Conservation (phyloP, 2,888 invertebrate species). For the Stenodera caucasica region DNA sequence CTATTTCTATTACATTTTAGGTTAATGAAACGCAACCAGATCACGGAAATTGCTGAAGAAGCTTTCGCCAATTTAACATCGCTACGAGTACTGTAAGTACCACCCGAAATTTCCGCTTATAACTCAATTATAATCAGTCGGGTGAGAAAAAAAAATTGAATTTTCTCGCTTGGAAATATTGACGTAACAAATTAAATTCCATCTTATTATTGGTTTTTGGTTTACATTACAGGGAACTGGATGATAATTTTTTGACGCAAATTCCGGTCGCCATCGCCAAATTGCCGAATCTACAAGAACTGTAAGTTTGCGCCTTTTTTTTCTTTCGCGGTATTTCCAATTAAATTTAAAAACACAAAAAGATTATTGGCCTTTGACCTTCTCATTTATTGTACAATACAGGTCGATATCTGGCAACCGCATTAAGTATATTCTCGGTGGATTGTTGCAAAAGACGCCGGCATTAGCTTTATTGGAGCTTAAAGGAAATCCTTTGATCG, state of each 20-base stretch:
- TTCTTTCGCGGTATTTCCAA: background rate
- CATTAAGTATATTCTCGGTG: constrained; percentile 73
- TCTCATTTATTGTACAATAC: constrained; percentile 30
- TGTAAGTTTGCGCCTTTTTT: constrained; percentile 71
- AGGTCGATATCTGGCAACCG: constrained; percentile 84
- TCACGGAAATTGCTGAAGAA: constrained; percentile 73
- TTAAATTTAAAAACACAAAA: background rate
- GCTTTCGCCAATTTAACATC: constrained; percentile 79
- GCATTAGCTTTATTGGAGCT: constrained; percentile 77
- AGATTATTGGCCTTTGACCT: constrained; percentile 10
- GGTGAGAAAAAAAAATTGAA: background rate
- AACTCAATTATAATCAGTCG: constrained; percentile 9
- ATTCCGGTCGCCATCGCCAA: constrained; percentile 76
- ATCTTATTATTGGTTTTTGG: constrained; percentile 7
- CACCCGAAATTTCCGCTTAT: too few relatives aligned
- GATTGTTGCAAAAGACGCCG: constrained; percentile 68
- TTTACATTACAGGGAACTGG: constrained; percentile 67
- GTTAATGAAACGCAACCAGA: constrained; percentile 83
- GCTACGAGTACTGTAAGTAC: constrained; percentile 87
- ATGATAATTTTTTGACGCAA: constrained; percentile 73
- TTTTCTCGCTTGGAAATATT: constrained; percentile 11
- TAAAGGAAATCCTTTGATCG: constrained; percentile 78
- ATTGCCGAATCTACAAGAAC: constrained; percentile 75
- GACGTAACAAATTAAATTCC: constrained; percentile 12
- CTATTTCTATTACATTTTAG: constrained; percentile 58